Percentiles rank a stretch among this genome's conserved stretches.
phyloP scores from a whole-genome alignment of 2,888 invertebrate species.

The Eulithis prunata region DNA sequence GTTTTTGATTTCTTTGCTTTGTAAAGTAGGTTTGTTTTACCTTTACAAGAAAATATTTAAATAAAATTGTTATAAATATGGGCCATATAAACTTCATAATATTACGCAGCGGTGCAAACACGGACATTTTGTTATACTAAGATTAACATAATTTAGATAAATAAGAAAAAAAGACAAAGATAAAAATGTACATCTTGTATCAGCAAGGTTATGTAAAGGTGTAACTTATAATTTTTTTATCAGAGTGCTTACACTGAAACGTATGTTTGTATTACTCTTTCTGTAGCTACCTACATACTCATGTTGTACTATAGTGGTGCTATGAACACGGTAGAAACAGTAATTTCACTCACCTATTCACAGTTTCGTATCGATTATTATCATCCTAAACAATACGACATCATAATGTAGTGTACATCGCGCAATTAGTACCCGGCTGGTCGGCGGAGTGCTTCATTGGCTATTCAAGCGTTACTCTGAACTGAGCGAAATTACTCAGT shows the following conservation, averaged over 20 bases:
- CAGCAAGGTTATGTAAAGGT: constrained; percentile 1
- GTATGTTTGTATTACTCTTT: neutral
- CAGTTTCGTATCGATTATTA: constrained; percentile 11
- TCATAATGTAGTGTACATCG: constrained; percentile 7
- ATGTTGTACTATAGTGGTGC: neutral
- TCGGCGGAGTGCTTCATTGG: constrained; percentile 52
- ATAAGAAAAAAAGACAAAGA: neutral
- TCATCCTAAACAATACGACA: constrained; percentile 5
- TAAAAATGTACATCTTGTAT: constrained; percentile 1
- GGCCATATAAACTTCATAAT: too few species aligned
- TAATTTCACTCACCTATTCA: neutral
- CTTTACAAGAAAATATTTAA: too few species aligned
- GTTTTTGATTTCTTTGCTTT: too few species aligned
- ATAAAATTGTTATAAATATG: too few species aligned
- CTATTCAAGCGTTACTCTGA: constrained; percentile 53
- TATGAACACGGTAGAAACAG: neutral
- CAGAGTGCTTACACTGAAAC: neutral
- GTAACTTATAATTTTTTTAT: neutral
- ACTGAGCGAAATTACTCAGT: constrained; percentile 60
- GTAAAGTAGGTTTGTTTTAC: too few species aligned
- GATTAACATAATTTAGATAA: neutral
- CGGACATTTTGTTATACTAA: neutral
- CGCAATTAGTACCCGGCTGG: constrained; percentile 30
- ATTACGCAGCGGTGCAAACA: too few species aligned
- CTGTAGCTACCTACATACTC: neutral